Base-by-base conservation (phyloP, 2,797 vertebrate genomes). In the Myoxocephalus aenaeus region DNA sequence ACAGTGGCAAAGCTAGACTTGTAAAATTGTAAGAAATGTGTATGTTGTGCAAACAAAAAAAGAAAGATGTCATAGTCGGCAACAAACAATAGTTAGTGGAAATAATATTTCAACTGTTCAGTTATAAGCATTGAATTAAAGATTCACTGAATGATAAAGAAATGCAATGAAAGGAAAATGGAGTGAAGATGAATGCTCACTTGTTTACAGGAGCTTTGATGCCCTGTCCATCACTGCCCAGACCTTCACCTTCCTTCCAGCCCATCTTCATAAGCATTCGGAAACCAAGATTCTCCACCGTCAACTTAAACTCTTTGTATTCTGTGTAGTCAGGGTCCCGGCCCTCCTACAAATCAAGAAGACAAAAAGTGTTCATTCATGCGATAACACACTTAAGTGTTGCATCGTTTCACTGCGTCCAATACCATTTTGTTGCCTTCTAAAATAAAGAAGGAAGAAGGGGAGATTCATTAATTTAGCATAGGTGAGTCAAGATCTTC, bases 261-360 rank as follows among this genome's bases (percentile, higher is more conserved):
- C 98, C 98, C 98, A 99, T 99, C 89, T 99, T 99, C 98, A 99
- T 98, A 34, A 99, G 95, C 98, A 99, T 99, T 78, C 97, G 96
- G 93, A 98, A 99, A 75, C 98, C 98, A 0, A 99, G 97, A 93
- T 99, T 99, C 85, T 99, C 98, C 89, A 99, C 97, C 0, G 98
- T 99, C 93, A 99, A 90, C 86, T 99, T 99, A 93, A 99, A 99
- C 86, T 99, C 98, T 89, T 99, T 99, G 92, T 99, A 99, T 88
- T 99, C 98, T 0, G 98, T 99, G 88, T 98, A 99, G 92, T 99
- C 98, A 0, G 98, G 98, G 65, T 99, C 97, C 0, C 97, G 95
- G 44, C 98, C 98, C 85, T 99, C 98, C 98, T 99, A 94, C 53
- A 86, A 64, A 46, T 38, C 51, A 79, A 84, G 25, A 81, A 40